Conservation (phyloP, 2,113 vertebrate genomes). For the Calidris pugnax region DNA sequence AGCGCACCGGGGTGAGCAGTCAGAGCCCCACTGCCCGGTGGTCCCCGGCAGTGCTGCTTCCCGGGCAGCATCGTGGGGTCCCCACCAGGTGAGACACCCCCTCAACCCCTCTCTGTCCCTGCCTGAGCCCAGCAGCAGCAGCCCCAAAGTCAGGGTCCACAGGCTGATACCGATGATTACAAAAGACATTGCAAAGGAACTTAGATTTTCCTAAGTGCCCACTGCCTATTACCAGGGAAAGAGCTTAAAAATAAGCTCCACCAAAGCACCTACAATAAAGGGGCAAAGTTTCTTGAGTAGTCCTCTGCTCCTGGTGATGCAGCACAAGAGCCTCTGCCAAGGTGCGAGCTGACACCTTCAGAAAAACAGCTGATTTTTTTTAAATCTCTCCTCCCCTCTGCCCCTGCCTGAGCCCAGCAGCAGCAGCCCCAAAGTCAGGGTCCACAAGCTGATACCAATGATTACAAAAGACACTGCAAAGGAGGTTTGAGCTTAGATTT, state of each 20-base stretch:
- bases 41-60: background rate
- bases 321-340: background rate
- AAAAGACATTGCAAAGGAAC: background rate
- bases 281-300: background rate
- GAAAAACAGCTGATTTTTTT: background rate
- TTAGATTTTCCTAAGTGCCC: background rate
- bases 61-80: rapidly evolving
- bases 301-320: rapidly evolving
- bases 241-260: background rate
- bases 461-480: background rate
- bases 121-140: background rate
- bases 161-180: too few species aligned
- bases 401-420: background rate
- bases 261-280: background rate
- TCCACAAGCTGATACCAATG: rapidly evolving
- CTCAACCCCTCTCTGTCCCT: background rate
- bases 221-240: background rate
- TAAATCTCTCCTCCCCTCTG: background rate
- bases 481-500: background rate
- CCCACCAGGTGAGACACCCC: background rate
- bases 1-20: rapidly evolving
- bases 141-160: rapidly evolving
- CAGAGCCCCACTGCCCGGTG: rapidly evolving
- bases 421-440: rapidly evolving
- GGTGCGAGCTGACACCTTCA: background rate